phyloP scores from a whole-genome alignment of 2,888 invertebrate genomes.

The Leptopilina myrica region DNA sequence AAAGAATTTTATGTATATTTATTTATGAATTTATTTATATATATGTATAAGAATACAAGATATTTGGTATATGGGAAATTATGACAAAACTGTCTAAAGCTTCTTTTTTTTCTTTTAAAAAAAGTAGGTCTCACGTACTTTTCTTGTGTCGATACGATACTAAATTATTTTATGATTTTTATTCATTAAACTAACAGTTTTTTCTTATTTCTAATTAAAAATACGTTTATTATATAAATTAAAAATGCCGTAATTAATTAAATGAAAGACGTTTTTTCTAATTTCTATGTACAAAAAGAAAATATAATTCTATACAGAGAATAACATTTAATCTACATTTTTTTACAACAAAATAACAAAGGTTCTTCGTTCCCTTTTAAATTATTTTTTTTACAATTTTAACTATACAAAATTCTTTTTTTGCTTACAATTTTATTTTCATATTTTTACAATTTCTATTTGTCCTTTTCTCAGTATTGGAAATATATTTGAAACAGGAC shows the following conservation, averaged over 20 bases:
- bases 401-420: not conserved
- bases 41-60: no score
- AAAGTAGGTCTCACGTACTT: no score
- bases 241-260: slow-evolving; percentile 19
- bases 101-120: no score
- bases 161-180: not conserved
- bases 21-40: no score
- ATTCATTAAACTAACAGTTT: not conserved
- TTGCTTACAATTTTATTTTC: not conserved
- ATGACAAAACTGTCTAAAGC: no score
- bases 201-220: not conserved
- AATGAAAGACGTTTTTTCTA: slow-evolving; percentile 25
- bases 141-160: not conserved
- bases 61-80: no score
- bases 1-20: no score
- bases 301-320: not conserved
- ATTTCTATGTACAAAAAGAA: no score
- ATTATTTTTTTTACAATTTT: no score
- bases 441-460: no score
- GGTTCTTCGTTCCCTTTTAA: no score
- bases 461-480: no score
- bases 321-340: not conserved
- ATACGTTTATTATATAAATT: not conserved
- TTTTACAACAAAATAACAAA: not conserved
- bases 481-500: not conserved